Evolutionary conservation across 2,888 invertebrate species (phyloP), one percentile per base, ranked within the genome.

Genomic region (Pristionchus maxplancki): DNA sequence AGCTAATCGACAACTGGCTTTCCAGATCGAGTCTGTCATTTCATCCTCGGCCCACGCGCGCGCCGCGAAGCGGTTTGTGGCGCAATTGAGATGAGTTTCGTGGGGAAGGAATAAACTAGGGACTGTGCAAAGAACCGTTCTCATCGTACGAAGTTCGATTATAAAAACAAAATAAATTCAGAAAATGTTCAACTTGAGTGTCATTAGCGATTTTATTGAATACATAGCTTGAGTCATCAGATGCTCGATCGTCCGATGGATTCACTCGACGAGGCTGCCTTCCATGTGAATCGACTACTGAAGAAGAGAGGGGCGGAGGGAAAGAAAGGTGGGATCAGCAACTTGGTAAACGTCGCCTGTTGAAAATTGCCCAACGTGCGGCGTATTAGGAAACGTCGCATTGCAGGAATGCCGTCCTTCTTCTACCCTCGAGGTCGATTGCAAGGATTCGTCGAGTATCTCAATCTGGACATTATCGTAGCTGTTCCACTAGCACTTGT

Each of bases 211-310:
- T 58, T 58, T 58, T 58, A 5, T 58, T 17, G 17, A 17, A 58
- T 58, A n/a, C n/a, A n/a, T n/a, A n/a, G n/a, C 58, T n/a, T 24
- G 6, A 4, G n/a, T 17, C 58, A 58, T 78, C 0, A 86, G 85
- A 86, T 86, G 85, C 28, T 67, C 58, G 89, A 89, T 40, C 50
- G 89, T 0, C 74, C 81, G 48, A 78, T 89, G 86, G 86, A 85
- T 15, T 58, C 86, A 9, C 81, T 86, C 40, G 85, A 86, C 31
- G 89, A 89, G 67, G 89, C 58, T 4, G 89, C 86, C 20, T 89
- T 89, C 86, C 64, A 86, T 37, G 81, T 89, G n/a, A 81, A 64
- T 15, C 28, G 89, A 67, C 44, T 86, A 17, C 34, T 88, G 78
- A 85, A 89, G 89, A 86, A 62, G 28, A 62, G 85, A 86, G 85